Base-by-base conservation (phyloP, 1,140 invertebrate species). In the Drosophila auraria region DNA sequence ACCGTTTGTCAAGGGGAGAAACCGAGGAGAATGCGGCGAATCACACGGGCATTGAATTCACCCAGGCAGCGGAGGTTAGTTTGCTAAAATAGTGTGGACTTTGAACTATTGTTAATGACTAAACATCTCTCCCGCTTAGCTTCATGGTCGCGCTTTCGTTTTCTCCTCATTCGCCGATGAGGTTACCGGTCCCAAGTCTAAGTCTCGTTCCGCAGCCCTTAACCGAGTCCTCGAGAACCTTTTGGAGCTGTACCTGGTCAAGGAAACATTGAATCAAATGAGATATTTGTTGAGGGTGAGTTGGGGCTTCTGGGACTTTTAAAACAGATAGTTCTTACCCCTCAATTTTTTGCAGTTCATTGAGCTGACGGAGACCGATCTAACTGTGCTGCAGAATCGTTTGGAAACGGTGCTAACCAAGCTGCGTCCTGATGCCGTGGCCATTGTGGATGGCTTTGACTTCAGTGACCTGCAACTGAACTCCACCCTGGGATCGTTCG, bases 391-490 rank as follows among this genome's bases (percentile, higher is more conserved):
- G 15, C 96, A 97, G 90, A 81, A 93, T 4, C 95, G 95, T 53
- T 93, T 98, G 57, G 96, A 97, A 81, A 94, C 95, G 6, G 93
- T 97, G 17, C 93, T 99, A 38, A 86, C 91, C 1, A 90, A 94
- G 5, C 94, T 99, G 20, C 95, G 98, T 57, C 96, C 97, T 2
- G 97, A 99, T 93, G 97, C 97, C 14, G 96, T 99, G 1, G 95
- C 96, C 12, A 94, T 99, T 14, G 97, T 99, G 0, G 98, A 99
- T 93, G 96, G 97, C 1, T 99, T 98, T 81, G 97, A 98, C 91
- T 95, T 97, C 36, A 94, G 94, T 15, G 98, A 99, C 90, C 94
- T 96, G 75, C 95, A 97, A 60, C 92, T 99, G 7, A 93, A 94
- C 17, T 98, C 97, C 33, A 95, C 97, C 1, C 93, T 99, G 8